A percentile compares a stretch with the other conserved stretches of the same genome.
Conservation (phyloP, 2,797 vertebrate species). For the Pipistrellus pygmaeus region DNA sequence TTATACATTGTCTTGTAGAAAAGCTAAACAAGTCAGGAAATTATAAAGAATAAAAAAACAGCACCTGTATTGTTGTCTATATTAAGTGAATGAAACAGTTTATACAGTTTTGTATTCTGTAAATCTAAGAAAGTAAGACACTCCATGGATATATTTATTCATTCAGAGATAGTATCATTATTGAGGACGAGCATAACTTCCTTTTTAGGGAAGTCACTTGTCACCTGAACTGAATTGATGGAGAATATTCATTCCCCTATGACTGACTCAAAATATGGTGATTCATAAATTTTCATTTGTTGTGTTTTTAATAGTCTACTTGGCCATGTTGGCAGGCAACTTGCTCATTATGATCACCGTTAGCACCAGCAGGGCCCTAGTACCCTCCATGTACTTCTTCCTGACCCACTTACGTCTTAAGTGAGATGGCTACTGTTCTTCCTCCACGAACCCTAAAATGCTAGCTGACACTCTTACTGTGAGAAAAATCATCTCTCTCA, state of each 20-base stretch:
- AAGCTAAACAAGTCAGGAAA: not conserved
- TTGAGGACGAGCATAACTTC: not conserved
- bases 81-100: not conserved
- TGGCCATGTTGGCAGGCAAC: slow-evolving; percentile 75
- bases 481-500: slow-evolving; percentile 76
- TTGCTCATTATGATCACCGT: slow-evolving; percentile 70
- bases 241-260: slow-evolving; percentile 58
- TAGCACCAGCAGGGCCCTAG: not conserved
- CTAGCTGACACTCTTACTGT: slow-evolving; percentile 42
- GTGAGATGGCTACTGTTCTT: slow-evolving; percentile 74
- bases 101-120: not conserved
- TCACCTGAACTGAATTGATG: not conserved
- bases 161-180: not conserved
- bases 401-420: slow-evolving; percentile 72
- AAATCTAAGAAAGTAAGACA: not conserved
- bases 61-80: not conserved
- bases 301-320: slow-evolving; percentile 73
- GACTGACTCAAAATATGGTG: slow-evolving; percentile 49
- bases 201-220: not conserved
- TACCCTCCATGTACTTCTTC: slow-evolving; percentile 77
- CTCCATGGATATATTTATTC: not conserved
- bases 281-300: slow-evolving; percentile 72
- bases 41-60: not conserved
- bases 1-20: not conserved
- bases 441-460: slow-evolving; percentile 68